Evolutionary conservation across 1,140 invertebrate genomes (phyloP).

Genomic region (Conopomorpha cramerella): DNA sequence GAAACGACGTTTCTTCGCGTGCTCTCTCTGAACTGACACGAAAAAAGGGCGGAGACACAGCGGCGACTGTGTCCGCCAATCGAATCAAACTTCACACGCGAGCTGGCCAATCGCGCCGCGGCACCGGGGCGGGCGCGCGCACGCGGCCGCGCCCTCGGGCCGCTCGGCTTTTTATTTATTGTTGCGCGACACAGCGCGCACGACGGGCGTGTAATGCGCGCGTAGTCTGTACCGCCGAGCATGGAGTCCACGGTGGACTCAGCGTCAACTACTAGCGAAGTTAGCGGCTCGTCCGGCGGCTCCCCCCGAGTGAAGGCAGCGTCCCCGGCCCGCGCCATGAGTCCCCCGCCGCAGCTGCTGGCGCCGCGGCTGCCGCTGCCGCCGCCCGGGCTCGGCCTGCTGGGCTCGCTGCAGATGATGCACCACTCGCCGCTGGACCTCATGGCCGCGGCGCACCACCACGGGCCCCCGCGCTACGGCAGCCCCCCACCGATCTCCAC

Average conservation of each 20-base stretch:
- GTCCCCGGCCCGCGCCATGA: constrained; percentile 59
- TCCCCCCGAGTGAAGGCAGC: constrained; percentile 61
- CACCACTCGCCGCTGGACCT: constrained; percentile 70
- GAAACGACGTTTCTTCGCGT: constrained; percentile 57
- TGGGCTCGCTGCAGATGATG: constrained; percentile 79
- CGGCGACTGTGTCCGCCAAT: constrained; percentile 29
- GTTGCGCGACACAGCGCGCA: constrained; percentile 46
- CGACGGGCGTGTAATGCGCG: constrained; percentile 50
- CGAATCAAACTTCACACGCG: constrained; percentile 8
- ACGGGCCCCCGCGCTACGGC: constrained; percentile 79
- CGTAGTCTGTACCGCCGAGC: constrained; percentile 24
- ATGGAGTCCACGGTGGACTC: constrained; percentile 73
- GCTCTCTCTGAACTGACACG: constrained; percentile 39
- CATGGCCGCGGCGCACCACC: constrained; percentile 74
- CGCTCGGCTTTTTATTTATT: constrained; percentile 54
- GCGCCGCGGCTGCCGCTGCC: constrained; percentile 74
- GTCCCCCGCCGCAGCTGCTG: constrained; percentile 66
- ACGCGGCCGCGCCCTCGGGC: constrained; percentile 44
- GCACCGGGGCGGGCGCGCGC: constrained; percentile 41
- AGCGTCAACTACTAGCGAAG: constrained; percentile 67
- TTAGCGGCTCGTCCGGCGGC: constrained; percentile 64
- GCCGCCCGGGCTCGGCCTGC: constrained; percentile 75
- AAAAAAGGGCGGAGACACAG: constrained; percentile 52
- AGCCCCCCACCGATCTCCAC: constrained; percentile 88
- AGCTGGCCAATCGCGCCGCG: constrained; percentile 21